Evolutionary conservation across 2,888 invertebrate species (phyloP).

Genomic region (Ectropis crepuscularia): DNA sequence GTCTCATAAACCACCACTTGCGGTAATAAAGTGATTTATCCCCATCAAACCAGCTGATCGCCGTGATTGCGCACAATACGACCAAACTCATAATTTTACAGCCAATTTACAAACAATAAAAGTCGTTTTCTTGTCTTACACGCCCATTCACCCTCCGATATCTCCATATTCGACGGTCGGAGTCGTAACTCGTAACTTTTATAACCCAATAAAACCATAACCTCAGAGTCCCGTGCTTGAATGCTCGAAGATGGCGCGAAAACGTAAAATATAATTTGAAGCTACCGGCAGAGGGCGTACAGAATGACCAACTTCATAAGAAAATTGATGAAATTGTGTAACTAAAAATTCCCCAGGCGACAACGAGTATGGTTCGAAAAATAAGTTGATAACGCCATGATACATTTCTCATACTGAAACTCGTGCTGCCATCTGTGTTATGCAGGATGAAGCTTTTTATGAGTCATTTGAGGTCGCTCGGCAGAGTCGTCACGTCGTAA

Average conservation of each 20-base stretch:
- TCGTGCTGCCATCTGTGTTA: constrained; percentile 77
- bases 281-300: constrained; percentile 71
- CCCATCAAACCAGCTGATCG: constrained; percentile 81
- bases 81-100: constrained; percentile 84
- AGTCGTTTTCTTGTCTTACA: constrained; percentile 81
- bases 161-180: constrained; percentile 78
- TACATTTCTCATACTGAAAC: constrained; percentile 11
- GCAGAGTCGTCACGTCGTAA: constrained; percentile 78
- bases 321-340: background rate
- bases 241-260: constrained; percentile 51
- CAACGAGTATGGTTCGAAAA: background rate
- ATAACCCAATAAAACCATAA: constrained; percentile 82
- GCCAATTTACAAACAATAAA: constrained; percentile 86
- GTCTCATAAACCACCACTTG: constrained; percentile 70
- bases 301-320: background rate
- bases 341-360: background rate
- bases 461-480: constrained; percentile 74
- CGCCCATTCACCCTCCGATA: constrained; percentile 80
- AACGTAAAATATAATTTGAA: constrained; percentile 54
- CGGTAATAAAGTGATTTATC: constrained; percentile 78
- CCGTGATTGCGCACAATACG: constrained; percentile 80
- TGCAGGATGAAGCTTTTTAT: constrained; percentile 73
- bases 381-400: constrained; percentile 43
- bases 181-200: constrained; percentile 81
- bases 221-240: constrained; percentile 44